Evolutionary conservation across 2,888 invertebrate species (phyloP).

Genomic region (Sinhomidia bicolor): DNA sequence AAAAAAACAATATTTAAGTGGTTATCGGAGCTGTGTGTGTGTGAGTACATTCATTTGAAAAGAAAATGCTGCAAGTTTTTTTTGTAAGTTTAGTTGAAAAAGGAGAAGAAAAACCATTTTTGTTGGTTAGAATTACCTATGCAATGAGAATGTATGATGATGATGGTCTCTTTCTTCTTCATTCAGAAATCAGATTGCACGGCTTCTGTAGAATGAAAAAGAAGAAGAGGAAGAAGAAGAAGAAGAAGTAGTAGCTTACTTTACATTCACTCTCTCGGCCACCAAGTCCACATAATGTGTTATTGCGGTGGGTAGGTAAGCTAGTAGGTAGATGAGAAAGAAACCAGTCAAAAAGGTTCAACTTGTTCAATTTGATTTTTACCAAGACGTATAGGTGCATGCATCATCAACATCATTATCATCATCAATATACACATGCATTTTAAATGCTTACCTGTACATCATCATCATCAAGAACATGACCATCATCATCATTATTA

Average conservation of each 20-base stretch:
- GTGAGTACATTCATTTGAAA: neutral
- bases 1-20: slow-evolving; percentile 12
- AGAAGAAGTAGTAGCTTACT: too few species aligned
- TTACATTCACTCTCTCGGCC: slow-evolving; percentile 3
- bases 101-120: too few species aligned
- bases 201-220: neutral
- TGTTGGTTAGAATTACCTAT: neutral
- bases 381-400: neutral
- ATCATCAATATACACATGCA: neutral
- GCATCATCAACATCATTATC: neutral
- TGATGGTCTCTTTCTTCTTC: neutral
- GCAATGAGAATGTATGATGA: too few species aligned
- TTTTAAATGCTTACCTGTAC: slow-evolving; percentile 25
- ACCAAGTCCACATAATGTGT: neutral
- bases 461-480: too few species aligned
- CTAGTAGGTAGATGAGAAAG: neutral
- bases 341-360: slow-evolving; percentile 3
- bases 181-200: neutral
- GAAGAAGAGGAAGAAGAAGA: slow-evolving; percentile 5
- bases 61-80: neutral
- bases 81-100: neutral
- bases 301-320: neutral
- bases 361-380: neutral
- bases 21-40: neutral
- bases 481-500: too few species aligned